A percentile compares a stretch with the other conserved stretches of the same genome.
Evolutionary conservation across 2,797 vertebrate genomes (phyloP).

Genomic region (Darevskia mixta): DNA sequence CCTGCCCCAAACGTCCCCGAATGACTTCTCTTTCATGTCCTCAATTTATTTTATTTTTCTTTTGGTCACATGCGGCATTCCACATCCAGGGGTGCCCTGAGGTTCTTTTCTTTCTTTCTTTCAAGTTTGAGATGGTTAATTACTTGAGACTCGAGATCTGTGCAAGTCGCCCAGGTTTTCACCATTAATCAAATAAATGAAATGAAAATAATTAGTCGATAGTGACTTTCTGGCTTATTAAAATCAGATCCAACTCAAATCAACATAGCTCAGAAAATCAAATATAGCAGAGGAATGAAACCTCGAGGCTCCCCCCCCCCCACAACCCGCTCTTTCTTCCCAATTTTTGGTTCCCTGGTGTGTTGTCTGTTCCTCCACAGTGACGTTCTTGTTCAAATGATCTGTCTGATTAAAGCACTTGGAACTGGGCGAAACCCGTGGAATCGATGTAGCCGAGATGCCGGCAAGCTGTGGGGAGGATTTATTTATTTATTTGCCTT

Average conservation of each 20-base stretch:
- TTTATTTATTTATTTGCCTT: constrained; percentile 49
- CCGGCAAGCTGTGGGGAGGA: constrained; percentile 55
- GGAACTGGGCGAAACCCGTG: constrained; percentile 45
- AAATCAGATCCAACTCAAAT: constrained; percentile 75
- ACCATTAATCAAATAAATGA: constrained; percentile 79
- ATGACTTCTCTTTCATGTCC: background rate
- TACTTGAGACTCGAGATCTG: constrained; percentile 71
- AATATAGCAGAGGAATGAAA: constrained; percentile 72
- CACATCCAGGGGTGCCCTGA: constrained; percentile 63
- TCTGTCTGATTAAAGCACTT: constrained; percentile 72
- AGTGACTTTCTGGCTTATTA: constrained; percentile 75
- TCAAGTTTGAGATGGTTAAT: constrained; percentile 74
- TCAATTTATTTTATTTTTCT: constrained; percentile 32
- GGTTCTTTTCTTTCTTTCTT: constrained; percentile 56
- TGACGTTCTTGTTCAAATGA: constrained; percentile 70
- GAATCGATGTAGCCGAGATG: constrained; percentile 67
- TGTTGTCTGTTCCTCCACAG: constrained; percentile 68
- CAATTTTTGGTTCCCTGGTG: constrained; percentile 38
- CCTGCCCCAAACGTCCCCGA: background rate
- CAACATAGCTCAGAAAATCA: constrained; percentile 73
- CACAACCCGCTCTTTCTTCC: background rate
- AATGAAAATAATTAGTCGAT: constrained; percentile 78
- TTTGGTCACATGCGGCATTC: constrained; percentile 56
- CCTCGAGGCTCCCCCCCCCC: constrained; percentile 45
- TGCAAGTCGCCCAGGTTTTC: constrained; percentile 75